phyloP scores from a whole-genome alignment of 2,797 vertebrate genomes.

The Xenentodon cancila region DNA sequence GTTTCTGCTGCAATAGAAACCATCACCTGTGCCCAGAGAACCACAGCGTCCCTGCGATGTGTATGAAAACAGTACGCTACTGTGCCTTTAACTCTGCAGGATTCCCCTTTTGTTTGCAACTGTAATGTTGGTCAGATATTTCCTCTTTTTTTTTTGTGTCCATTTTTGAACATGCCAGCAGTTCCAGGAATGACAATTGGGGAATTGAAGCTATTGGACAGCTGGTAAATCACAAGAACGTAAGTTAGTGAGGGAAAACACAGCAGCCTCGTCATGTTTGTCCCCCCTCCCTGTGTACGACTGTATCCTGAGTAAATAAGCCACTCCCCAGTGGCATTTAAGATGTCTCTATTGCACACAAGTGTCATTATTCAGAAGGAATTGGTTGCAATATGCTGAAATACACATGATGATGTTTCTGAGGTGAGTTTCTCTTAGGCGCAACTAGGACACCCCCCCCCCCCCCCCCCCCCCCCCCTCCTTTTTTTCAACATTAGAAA shows the following conservation, averaged over 20 bases:
- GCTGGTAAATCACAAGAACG: slow-evolving; percentile 18
- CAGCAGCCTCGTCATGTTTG: too few relatives aligned
- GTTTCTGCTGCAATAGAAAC: slow-evolving; percentile 35
- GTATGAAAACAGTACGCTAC: slow-evolving; percentile 12
- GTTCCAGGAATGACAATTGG: slow-evolving; percentile 29
- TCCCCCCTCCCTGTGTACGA: too few relatives aligned
- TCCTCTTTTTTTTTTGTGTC: slow-evolving; percentile 49
- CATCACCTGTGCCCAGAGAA: slow-evolving; percentile 17
- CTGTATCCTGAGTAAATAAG: too few relatives aligned
- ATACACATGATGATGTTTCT: too few relatives aligned
- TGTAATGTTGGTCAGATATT: neutral
- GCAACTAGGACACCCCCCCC: too few relatives aligned
- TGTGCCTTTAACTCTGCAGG: neutral
- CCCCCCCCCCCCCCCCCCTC: too few relatives aligned
- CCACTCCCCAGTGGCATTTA: too few relatives aligned
- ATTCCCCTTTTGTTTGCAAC: slow-evolving; percentile 5
- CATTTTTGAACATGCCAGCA: neutral
- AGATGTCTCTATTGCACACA: too few relatives aligned
- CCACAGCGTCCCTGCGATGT: slow-evolving; percentile 3
- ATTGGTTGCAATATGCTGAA: too few relatives aligned
- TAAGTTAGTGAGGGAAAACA: neutral
- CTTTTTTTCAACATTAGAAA: too few relatives aligned
- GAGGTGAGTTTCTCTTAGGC: too few relatives aligned
- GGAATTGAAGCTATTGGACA: slow-evolving; percentile 1
- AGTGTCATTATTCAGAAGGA: too few relatives aligned